Conservation (phyloP, 1,140 invertebrate genomes). For the Leptopilina boulardi region DNA sequence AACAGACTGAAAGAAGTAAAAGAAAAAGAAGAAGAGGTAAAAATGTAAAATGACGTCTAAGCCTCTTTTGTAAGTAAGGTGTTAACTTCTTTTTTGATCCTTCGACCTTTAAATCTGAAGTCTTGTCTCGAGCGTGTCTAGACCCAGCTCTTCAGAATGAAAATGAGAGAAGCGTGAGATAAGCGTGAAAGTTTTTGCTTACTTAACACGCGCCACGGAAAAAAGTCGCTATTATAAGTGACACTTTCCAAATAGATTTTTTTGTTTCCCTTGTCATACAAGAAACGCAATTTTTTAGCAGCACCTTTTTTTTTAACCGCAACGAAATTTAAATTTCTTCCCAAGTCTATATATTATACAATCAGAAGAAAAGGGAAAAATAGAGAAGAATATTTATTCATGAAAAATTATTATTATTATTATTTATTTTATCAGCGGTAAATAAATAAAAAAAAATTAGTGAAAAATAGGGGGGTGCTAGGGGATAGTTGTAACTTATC, state of each 20-base stretch:
- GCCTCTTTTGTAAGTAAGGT: background rate
- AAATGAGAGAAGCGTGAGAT: conserved; percentile 32
- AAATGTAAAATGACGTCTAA: background rate
- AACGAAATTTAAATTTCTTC: no score
- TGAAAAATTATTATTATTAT: no score
- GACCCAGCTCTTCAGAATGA: conserved; percentile 26
- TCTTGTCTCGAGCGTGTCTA: conserved; percentile 31
- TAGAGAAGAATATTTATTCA: no score
- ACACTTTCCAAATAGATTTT: conserved; percentile 30
- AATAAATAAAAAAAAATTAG: no score
- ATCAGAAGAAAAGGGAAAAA: no score
- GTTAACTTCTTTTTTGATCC: conserved; percentile 20
- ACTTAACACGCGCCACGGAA: conserved; percentile 20
- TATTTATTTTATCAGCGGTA: no score
- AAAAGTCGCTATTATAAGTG: conserved; percentile 20
- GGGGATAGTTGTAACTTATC: no score
- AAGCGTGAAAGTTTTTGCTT: conserved; percentile 33
- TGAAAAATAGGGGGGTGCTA: no score
- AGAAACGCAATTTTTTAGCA: no score
- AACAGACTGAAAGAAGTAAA: no score
- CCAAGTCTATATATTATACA: no score
- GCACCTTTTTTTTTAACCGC: no score
- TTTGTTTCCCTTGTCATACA: background rate
- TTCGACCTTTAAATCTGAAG: conserved; percentile 25
- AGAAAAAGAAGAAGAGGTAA: background rate